A percentile compares a stretch with the other conserved stretches of the same genome.
Conservation (phyloP, 2,113 vertebrate species). For the Hirundichthys speculiger region DNA sequence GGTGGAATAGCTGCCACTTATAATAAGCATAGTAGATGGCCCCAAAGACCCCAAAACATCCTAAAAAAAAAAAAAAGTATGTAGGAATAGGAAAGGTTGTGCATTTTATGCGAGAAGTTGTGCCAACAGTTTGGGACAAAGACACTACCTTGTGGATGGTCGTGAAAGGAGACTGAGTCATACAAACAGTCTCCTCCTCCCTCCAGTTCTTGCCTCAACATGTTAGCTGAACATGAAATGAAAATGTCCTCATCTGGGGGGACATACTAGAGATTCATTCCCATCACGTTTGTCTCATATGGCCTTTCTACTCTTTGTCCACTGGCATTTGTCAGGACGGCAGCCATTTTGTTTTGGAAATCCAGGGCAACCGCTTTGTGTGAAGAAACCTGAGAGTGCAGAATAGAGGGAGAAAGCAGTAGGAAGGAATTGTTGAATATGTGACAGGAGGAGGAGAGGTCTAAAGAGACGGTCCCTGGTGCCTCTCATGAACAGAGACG, state of each 20-base stretch:
- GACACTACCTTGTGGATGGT: no score
- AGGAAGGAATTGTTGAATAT: not conserved
- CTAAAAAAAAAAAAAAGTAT: no score
- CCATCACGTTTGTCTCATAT: not conserved
- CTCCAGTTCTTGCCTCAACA: not conserved
- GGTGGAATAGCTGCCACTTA: no score
- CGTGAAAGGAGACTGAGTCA: no score
- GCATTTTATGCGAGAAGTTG: no score
- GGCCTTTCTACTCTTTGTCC: not conserved
- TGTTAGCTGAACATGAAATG: not conserved
- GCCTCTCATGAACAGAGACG: conserved; percentile 23
- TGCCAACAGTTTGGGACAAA: no score
- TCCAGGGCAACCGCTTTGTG: conserved; percentile 7
- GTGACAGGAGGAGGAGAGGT: not conserved
- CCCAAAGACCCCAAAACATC: no score
- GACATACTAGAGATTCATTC: not conserved
- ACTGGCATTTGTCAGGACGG: conserved; percentile 1
- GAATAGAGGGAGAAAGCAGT: not conserved
- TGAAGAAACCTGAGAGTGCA: conserved; percentile 27
- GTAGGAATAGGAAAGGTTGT: no score
- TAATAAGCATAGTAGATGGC: no score
- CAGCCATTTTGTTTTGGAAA: conserved; percentile 44
- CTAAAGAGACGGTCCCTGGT: not conserved
- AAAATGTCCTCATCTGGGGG: conserved; percentile 13
- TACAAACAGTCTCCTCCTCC: no score